Conservation (phyloP, 2,888 invertebrate species). For the Oscheius sp. region DNA sequence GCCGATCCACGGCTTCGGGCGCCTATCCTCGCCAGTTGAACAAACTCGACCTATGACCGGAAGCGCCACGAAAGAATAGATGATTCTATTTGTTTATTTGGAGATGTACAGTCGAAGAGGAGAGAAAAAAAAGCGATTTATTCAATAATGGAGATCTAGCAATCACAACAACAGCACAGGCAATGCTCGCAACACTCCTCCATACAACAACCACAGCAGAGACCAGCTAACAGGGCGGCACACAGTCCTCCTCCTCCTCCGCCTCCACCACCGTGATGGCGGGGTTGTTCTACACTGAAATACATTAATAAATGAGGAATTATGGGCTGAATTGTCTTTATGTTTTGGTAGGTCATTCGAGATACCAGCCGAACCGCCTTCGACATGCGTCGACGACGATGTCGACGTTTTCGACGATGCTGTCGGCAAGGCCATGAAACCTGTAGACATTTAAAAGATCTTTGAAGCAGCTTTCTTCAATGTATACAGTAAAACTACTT, state of each 20-base stretch:
- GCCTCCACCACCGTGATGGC: constrained; percentile 18
- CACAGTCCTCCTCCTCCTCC: constrained; percentile 38
- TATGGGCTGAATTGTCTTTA: too few species aligned
- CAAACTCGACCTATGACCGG: constrained; percentile 30
- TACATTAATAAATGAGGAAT: too few species aligned
- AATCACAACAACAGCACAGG: constrained; percentile 36
- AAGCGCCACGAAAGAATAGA: constrained; percentile 20
- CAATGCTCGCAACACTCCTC: constrained; percentile 36
- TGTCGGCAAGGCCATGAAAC: too few species aligned
- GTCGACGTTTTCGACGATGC: too few species aligned
- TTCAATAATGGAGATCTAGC: background rate
- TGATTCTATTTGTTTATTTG: too few species aligned
- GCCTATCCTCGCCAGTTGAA: constrained; percentile 9
- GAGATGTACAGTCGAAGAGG: background rate
- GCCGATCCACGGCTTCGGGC: constrained; percentile 13
- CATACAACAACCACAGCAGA: constrained; percentile 41
- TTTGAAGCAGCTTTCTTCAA: too few species aligned
- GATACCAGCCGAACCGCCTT: too few species aligned
- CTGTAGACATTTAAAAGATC: too few species aligned
- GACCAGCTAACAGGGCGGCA: constrained; percentile 37
- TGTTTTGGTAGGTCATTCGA: too few species aligned
- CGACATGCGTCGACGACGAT: too few species aligned
- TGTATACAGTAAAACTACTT: too few species aligned
- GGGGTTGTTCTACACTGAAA: constrained; percentile 10
- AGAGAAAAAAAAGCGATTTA: background rate